A percentile compares a stretch with the other conserved stretches of the same genome.
phyloP scores from a whole-genome alignment of 2,113 vertebrate genomes.

The Craseonycteris thonglongyai region DNA sequence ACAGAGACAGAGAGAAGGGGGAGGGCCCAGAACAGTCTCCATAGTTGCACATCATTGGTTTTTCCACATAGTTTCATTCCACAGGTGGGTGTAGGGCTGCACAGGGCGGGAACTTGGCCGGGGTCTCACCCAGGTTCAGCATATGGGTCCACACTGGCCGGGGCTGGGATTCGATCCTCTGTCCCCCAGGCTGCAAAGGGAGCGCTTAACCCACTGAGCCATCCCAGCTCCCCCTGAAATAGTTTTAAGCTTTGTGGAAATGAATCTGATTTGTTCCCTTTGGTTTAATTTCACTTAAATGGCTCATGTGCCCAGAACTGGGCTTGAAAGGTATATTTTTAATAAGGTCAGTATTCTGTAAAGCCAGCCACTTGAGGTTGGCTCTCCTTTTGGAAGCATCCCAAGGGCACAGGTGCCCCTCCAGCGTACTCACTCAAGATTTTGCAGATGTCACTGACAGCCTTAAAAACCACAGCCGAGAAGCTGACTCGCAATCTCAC shows the following conservation, averaged over 20 bases:
- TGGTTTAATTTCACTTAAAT: not conserved
- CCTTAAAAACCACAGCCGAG: conserved; percentile 90
- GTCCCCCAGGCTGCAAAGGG: too few relatives aligned
- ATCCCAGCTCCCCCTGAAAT: too few relatives aligned
- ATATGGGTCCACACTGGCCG: too few relatives aligned
- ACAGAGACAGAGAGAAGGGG: too few relatives aligned
- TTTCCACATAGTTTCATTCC: too few relatives aligned
- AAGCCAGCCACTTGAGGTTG: not conserved
- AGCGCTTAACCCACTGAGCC: too few relatives aligned
- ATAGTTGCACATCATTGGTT: too few relatives aligned
- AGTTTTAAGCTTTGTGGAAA: not conserved
- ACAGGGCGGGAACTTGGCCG: too few relatives aligned
- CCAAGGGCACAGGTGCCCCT: not conserved
- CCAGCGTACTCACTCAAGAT: conserved; percentile 87
- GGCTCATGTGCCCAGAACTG: not conserved
- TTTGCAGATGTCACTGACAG: conserved; percentile 92
- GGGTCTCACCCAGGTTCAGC: too few relatives aligned
- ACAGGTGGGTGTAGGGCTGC: too few relatives aligned
- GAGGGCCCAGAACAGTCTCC: too few relatives aligned
- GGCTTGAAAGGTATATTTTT: not conserved
- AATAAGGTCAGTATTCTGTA: not conserved
- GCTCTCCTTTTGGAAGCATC: not conserved
- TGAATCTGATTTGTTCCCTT: not conserved
- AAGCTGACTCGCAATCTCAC: conserved; percentile 90
- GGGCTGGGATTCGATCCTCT: too few relatives aligned